These are phyloP conservation scores for Tragelaphus strepsiceros DNA, from an alignment of 2,113 vertebrate species.

Conservation along the genomic window DNA sequence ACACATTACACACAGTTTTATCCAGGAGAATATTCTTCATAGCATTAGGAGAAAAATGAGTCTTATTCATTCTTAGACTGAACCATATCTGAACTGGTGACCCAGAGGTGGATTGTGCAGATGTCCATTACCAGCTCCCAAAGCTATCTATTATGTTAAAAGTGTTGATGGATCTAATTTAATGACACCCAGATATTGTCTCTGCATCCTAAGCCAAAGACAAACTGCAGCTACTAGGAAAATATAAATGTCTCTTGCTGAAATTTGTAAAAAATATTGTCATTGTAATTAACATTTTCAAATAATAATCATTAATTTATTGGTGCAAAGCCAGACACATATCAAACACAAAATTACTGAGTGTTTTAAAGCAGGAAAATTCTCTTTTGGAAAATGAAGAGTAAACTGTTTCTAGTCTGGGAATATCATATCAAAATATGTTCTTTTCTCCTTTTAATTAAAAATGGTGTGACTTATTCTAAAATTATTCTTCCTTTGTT, in stretches of 20 bases:
- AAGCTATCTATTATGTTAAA: slow-evolving; percentile 55
- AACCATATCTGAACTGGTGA: slow-evolving; percentile 46
- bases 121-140: slow-evolving; percentile 52
- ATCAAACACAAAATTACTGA: slow-evolving; percentile 55
- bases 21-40: slow-evolving; percentile 35
- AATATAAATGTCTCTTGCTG: slow-evolving; percentile 46
- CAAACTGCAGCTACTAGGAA: slow-evolving; percentile 36
- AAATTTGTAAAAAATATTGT: slow-evolving; percentile 56
- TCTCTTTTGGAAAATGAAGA: slow-evolving; percentile 38
- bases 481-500: slow-evolving; percentile 54
- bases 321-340: slow-evolving; percentile 36
- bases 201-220: slow-evolving; percentile 33
- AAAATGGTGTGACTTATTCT: neutral
- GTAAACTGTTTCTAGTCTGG: neutral
- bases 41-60: slow-evolving; percentile 47
- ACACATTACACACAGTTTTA: neutral
- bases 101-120: slow-evolving; percentile 49
- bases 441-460: neutral
- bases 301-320: slow-evolving; percentile 54
- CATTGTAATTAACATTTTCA: slow-evolving; percentile 71
- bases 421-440: slow-evolving; percentile 33
- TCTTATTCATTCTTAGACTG: slow-evolving; percentile 23
- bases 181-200: slow-evolving; percentile 67
- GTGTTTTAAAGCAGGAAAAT: slow-evolving; percentile 56
- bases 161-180: slow-evolving; percentile 64